Percentiles rank a stretch among this genome's conserved stretches.
Conservation (phyloP, 2,888 invertebrate genomes). For the Clistopyga incitator region DNA sequence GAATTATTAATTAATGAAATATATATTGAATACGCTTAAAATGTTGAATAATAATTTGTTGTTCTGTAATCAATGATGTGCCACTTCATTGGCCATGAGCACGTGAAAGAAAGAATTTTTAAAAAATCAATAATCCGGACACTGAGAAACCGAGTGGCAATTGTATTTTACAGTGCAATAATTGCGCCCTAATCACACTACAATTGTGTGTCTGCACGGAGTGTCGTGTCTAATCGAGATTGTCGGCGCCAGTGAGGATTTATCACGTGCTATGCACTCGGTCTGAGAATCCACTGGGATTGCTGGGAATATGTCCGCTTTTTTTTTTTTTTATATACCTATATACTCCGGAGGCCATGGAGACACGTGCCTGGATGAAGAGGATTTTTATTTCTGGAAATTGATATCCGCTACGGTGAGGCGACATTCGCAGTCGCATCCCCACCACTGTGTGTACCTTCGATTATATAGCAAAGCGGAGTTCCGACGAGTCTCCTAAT, state of each 20-base stretch:
- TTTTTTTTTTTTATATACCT: no score
- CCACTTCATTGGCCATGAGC: neutral
- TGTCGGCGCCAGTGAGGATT: slow-evolving; percentile 14
- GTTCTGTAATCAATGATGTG: neutral
- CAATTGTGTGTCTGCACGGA: neutral
- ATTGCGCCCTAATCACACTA: slow-evolving; percentile 1
- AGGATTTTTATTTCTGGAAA: neutral
- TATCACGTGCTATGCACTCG: neutral
- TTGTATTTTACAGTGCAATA: neutral
- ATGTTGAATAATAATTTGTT: neutral
- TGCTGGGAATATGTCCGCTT: neutral
- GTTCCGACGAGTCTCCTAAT: slow-evolving; percentile 11
- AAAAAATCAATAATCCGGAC: neutral
- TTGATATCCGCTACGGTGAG: neutral
- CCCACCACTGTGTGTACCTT: neutral
- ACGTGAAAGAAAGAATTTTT: neutral
- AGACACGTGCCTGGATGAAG: neutral
- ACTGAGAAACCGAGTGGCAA: neutral
- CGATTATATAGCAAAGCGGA: neutral
- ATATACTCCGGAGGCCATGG: neutral
- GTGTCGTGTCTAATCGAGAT: slow-evolving; percentile 12
- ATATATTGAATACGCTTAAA: neutral
- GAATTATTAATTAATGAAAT: neutral
- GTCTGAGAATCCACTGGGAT: slow-evolving; percentile 10
- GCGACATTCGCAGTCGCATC: neutral